Evolutionary conservation across 2,113 vertebrate genomes (phyloP), one percentile per base, ranked within the genome.

Genomic region (Paratilapia polleni): DNA sequence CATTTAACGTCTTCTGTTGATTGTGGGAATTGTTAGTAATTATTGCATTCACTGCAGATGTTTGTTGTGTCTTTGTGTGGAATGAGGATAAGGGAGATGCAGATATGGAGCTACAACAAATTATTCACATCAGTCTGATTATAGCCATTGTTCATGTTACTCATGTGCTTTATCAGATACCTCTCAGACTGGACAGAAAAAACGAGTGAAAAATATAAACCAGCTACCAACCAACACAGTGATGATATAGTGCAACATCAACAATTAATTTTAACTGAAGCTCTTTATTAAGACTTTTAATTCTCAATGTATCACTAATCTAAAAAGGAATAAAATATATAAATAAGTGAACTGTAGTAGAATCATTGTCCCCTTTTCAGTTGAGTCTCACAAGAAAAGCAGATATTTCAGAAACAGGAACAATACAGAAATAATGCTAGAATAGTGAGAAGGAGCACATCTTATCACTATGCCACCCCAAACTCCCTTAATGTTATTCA

Each of bases 1-100:
- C 61, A 73, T 74, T 80, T 77, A 74, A 90, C 87, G 79, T 85
- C 74, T 66, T 80, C 43, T 81, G 84, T 86, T 85, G 87, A 91
- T 70, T 83, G 64, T 47, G 49, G 74, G 4, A 81, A 63, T 83
- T 14, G 43, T 7, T 49, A 5, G 56, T 73, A 52, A 82, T 91
- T 77, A 86, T 83, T 81, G 20, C 28, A 74, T 78, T 70, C 24
- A 61, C 43, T 81, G 57, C 61, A 77, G 83, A 85, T 78, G 88
- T 91, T 86, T 84, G 64, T 19, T 68, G 38, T 47, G 36, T 77
- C 3, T 59, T 15, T 74, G 24, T 63, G 6, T 41, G 43, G 28
- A 20, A 20, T 76, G 13, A 49, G 60, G 60, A 60, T 9, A 22
- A 80, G 31, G 17, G 70, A 70, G 31, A 22, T 3, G 19, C 4